Percentiles rank a stretch among this genome's conserved stretches.
Evolutionary conservation across 2,888 invertebrate species (phyloP).

Genomic region (Oxytorus armatus): DNA sequence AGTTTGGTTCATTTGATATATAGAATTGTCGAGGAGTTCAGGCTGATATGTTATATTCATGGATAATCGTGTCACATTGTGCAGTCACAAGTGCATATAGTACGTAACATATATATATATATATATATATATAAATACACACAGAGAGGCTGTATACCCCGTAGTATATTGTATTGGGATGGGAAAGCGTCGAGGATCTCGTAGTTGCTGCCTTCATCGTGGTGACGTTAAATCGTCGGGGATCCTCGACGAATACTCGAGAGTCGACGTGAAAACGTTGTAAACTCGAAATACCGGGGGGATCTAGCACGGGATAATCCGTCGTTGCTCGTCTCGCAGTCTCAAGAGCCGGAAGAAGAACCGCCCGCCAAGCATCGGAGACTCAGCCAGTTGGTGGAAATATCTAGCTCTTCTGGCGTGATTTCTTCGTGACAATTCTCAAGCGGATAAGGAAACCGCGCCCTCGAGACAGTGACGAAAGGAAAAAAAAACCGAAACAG

Average conservation of each 20-base stretch:
- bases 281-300: conserved; percentile 40
- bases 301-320: conserved; percentile 58
- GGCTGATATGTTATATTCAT: conserved; percentile 45
- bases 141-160: neutral
- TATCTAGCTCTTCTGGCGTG: conserved; percentile 49
- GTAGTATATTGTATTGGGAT: neutral
- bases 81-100: neutral
- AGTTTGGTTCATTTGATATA: conserved; percentile 3
- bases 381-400: conserved; percentile 49
- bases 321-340: conserved; percentile 57
- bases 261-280: conserved; percentile 20
- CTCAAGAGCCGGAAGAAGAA: conserved; percentile 56
- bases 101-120: neutral
- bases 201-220: conserved; percentile 45
- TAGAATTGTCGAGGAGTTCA: neutral
- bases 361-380: conserved; percentile 54
- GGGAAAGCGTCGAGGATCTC: conserved; percentile 43
- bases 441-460: conserved; percentile 67
- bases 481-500: conserved; percentile 30
- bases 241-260: conserved; percentile 49
- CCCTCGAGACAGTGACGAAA: conserved; percentile 53
- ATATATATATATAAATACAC: neutral
- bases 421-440: conserved; percentile 57
- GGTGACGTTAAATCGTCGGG: conserved; percentile 49
- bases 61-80: conserved; percentile 33